Evolutionary conservation across 2,797 vertebrate species (phyloP), one percentile per base, ranked within the genome.

Genomic region (Tympanoctomys barrerae): DNA sequence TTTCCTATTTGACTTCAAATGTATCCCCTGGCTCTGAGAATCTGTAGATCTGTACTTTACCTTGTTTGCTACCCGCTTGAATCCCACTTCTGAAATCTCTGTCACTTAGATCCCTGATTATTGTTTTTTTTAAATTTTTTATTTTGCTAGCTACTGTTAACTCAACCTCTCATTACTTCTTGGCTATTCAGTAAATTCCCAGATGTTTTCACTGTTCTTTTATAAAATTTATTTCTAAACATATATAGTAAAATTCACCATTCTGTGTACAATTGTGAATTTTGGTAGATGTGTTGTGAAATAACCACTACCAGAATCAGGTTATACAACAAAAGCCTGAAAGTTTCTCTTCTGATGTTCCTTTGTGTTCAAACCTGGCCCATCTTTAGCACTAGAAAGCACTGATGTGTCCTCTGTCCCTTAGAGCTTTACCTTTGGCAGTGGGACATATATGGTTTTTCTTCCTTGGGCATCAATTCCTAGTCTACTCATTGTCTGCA

Each of bases 221-320:
- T 73, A 77, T n/a, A 64, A 75, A 54, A 24, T 39, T 93, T 75
- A 24, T 39, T 93, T 75, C 91, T n/a, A 61, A 88, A 36, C 39
- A 73, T 36, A 26, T 59, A 22, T 4, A 86, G 36, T 36, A 54
- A 92, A 84, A 75, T 31, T n/a, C 9, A 68, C 73, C 14, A 6
- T 61, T 14, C 19, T 93, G 28, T 59, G 7, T 31, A 21, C 0
- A 52, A 54, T 26, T 82, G 26, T 59, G 83, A 77, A 42, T 39
- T 86, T 91, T 81, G 52, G 16, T 70, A 80, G 36, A 52, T 36
- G 16, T 2, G 3, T 36, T 36, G 54, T 22, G 75, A 68, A 16
- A 18, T 24, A 18, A 22, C 78, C 12, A 7, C 28, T 6, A 39
- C 39, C 42, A 3, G 26, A n/a, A 42, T 52, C 88, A 73, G 88